Conservation (phyloP, 2,113 vertebrate species). For the Marcusenius ussheri region DNA sequence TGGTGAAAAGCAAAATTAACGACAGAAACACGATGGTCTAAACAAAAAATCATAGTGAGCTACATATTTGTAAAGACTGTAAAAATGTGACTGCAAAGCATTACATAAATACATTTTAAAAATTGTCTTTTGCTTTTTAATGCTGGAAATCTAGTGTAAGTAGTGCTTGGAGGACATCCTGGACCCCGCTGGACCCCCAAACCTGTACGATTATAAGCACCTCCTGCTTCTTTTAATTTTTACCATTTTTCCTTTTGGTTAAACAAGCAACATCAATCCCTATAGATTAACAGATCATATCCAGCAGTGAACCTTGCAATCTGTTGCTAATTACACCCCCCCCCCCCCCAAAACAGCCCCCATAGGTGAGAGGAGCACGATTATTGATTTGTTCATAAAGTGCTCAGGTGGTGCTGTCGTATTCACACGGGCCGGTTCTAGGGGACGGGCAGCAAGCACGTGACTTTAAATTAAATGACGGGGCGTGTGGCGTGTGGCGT, state of each 20-base stretch:
- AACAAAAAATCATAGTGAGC: too few relatives aligned
- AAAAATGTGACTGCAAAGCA: too few relatives aligned
- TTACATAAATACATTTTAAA: too few relatives aligned
- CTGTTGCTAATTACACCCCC: neutral
- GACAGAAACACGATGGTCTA: too few relatives aligned
- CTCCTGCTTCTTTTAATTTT: neutral
- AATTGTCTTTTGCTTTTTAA: neutral
- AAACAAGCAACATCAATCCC: neutral
- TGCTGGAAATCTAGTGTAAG: neutral
- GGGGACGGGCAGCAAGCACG: neutral
- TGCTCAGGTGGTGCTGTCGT: neutral
- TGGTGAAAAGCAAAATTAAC: neutral
- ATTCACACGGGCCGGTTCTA: too few relatives aligned
- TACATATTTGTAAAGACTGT: too few relatives aligned
- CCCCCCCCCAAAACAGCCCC: neutral
- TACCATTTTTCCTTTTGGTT: neutral
- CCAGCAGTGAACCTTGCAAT: neutral
- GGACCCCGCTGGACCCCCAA: neutral
- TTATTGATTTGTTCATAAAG: neutral
- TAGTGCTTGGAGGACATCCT: neutral
- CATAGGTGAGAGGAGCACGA: neutral
- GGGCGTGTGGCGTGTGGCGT: conserved; percentile 60
- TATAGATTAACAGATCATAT: neutral
- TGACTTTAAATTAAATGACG: conserved; percentile 35
- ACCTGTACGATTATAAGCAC: neutral